These are phyloP conservation scores for Pharmacophagus antenor DNA, from an alignment of 2,888 invertebrate genomes.

Conservation along the genomic window DNA sequence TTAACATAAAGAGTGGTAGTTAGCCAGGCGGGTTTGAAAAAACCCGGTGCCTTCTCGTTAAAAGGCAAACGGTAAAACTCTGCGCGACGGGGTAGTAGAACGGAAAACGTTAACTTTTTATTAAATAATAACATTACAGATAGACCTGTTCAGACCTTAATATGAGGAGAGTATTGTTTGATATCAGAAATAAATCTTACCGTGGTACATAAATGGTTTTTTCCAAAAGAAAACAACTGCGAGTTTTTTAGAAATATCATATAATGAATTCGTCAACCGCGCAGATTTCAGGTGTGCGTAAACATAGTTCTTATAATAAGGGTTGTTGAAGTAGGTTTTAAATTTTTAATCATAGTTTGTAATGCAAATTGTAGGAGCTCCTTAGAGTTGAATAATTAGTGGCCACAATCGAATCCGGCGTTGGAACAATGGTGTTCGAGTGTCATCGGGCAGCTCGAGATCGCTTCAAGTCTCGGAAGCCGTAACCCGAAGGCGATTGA, in stretches of 20 bases:
- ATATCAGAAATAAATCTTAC: too few relatives aligned
- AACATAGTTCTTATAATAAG: neutral
- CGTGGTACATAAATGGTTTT: too few relatives aligned
- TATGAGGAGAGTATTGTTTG: too few relatives aligned
- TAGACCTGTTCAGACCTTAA: too few relatives aligned
- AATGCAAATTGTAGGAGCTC: slow-evolving; percentile 25
- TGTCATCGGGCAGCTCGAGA: slow-evolving; percentile 24
- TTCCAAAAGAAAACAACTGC: too few relatives aligned
- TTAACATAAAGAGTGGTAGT: too few relatives aligned
- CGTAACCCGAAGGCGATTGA: slow-evolving; percentile 25
- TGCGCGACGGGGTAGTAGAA: too few relatives aligned
- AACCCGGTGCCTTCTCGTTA: too few relatives aligned
- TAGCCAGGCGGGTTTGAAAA: too few relatives aligned
- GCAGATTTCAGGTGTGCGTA: neutral
- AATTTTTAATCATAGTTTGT: slow-evolving; percentile 10
- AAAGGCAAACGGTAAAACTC: too few relatives aligned
- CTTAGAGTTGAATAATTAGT: slow-evolving; percentile 29
- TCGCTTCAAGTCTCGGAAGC: slow-evolving; percentile 13
- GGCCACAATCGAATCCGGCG: slow-evolving; percentile 27
- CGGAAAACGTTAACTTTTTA: too few relatives aligned
- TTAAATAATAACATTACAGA: too few relatives aligned
- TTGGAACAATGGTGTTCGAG: slow-evolving; percentile 23
- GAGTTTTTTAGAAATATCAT: neutral
- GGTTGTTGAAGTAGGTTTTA: slow-evolving; percentile 4
- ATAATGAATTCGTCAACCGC: neutral